Percentiles rank a stretch among this genome's conserved stretches.
Evolutionary conservation across 2,888 invertebrate species (phyloP).

Genomic region (Stenchaetothrips biformis): DNA sequence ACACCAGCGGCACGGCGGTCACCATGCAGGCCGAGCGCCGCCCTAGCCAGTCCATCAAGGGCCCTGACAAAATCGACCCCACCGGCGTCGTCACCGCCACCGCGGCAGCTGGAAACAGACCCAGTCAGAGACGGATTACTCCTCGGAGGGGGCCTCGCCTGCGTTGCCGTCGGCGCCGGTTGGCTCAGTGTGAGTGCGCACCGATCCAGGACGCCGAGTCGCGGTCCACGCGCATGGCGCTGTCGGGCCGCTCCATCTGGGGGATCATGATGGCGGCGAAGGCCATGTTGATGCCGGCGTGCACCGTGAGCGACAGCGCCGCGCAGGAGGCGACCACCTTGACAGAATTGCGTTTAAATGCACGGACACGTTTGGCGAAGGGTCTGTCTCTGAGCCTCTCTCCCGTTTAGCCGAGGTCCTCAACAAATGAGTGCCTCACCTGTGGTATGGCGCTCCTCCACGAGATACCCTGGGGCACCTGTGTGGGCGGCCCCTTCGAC

Average conservation of each 20-base stretch:
- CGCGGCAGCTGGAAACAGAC: background rate
- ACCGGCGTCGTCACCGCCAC: conserved; percentile 5
- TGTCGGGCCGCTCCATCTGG: conserved; percentile 47
- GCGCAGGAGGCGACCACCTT: conserved; percentile 44
- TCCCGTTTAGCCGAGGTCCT: too few relatives aligned
- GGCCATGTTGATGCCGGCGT: conserved; percentile 56
- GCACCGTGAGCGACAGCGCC: conserved; percentile 50
- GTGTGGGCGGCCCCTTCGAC: background rate
- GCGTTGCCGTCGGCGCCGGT: background rate
- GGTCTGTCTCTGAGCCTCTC: too few relatives aligned
- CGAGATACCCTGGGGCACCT: background rate
- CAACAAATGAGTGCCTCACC: background rate
- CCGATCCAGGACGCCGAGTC: conserved; percentile 56
- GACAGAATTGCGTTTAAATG: background rate
- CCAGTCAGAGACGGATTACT: background rate
- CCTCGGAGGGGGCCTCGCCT: too few relatives aligned
- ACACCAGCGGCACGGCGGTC: conserved; percentile 48
- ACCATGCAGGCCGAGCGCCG: conserved; percentile 49
- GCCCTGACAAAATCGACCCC: conserved; percentile 51
- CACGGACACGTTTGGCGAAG: background rate
- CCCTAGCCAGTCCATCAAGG: conserved; percentile 55
- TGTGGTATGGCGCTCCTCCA: background rate
- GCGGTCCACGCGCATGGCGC: conserved; percentile 46
- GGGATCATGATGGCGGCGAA: conserved; percentile 54
- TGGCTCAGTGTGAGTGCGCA: conserved; percentile 39